Base-by-base conservation (phyloP, 2,797 vertebrate genomes). In the Synaphobranchus kaupii region DNA sequence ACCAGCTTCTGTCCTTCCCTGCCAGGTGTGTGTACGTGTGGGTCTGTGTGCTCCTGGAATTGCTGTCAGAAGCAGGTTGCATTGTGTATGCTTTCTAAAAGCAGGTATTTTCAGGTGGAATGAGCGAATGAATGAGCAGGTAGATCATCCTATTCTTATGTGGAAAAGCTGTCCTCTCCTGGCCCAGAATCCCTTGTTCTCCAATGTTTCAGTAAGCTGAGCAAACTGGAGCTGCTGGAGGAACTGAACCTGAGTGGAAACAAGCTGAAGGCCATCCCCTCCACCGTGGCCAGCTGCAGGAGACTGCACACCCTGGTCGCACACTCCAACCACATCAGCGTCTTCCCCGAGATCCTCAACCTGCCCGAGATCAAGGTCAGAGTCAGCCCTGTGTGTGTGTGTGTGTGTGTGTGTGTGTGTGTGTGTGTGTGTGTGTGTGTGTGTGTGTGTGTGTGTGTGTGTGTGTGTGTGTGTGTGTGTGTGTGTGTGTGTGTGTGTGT, bases 221-320 rank as follows among this genome's bases (percentile, higher is more conserved):
- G 97, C 94, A 99, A 98, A 88, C 94, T 99, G 94, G 98, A 99
- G 91, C 94, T 96, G 39, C 93, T 99, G 92, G 98, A 99, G 92
- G 98, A 99, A 93, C 94, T 99, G 68, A 98, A 99, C 92, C 93
- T 99, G 88, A 99, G 98, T 88, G 97, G 98, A 87, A 99, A 99
- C 95, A 98, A 97, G 90, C 95, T 99, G 88, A 98, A 98, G 96
- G 96, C 96, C 7, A 97, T 99, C 94, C 98, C 98, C 66, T 99
- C 98, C 87, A 99, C 98, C 0, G 97, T 99, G 92, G 97, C 97
- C 89, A 98, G 97, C 95, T 99, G 98, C 94, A 98, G 97, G 93
- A 96, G 95, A 58, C 96, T 99, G 85, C 98, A 98, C 92, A 98
- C 97, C 0, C 97, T 99, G 87, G 95, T 97, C 28, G 97, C 97